Conservation (phyloP, 2,113 vertebrate genomes). For the Platysternon megacephalum region DNA sequence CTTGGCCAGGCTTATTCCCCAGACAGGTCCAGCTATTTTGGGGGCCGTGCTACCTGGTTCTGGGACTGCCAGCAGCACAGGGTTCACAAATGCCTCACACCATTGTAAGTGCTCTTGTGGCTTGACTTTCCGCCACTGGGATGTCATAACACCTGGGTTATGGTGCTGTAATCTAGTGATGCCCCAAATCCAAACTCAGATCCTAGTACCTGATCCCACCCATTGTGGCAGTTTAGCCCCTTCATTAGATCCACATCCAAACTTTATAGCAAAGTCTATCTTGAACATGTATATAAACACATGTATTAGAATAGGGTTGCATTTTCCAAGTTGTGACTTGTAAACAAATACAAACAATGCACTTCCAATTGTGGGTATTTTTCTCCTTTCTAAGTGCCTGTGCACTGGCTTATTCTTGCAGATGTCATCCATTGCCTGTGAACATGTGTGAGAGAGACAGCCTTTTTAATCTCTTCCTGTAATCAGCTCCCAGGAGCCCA, state of each 20-base stretch:
- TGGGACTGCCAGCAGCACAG: neutral
- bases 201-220: neutral
- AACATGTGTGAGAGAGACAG: conserved; percentile 71
- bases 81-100: neutral
- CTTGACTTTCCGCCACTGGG: neutral
- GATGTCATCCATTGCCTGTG: conserved; percentile 63
- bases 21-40: neutral
- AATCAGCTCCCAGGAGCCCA: conserved; percentile 72
- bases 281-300: neutral
- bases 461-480: conserved; percentile 71
- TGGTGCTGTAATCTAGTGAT: neutral
- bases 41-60: neutral
- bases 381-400: conserved; percentile 64
- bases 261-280: neutral
- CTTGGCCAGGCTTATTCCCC: neutral
- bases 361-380: conserved; percentile 70
- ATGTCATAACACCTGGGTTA: neutral
- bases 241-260: neutral
- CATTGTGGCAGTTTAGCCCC: neutral
- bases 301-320: neutral
- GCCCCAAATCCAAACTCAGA: neutral
- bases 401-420: conserved; percentile 20
- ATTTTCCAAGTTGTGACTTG: conserved; percentile 42
- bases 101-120: neutral
- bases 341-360: conserved; percentile 40